Evolutionary conservation across 1,140 invertebrate species (phyloP).

Genomic region (Parapsyche elsis): DNA sequence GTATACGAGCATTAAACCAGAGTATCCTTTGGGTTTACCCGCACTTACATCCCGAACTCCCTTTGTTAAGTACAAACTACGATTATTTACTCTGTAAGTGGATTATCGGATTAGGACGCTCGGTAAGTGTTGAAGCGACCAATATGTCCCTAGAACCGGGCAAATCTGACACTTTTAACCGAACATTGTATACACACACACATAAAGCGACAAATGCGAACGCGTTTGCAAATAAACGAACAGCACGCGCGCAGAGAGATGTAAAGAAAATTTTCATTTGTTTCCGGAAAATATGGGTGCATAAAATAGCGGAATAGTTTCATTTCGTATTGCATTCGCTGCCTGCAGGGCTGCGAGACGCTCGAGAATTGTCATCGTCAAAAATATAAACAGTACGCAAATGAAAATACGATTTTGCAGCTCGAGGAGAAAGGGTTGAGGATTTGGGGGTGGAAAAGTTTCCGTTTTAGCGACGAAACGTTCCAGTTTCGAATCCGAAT

Average conservation of each 20-base stretch:
- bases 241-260: background rate
- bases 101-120: constrained; percentile 46
- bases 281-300: background rate
- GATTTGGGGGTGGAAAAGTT: background rate
- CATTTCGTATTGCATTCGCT: background rate
- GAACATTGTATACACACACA: background rate
- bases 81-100: constrained; percentile 53
- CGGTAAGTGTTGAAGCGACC: constrained; percentile 42
- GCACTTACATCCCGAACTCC: constrained; percentile 20
- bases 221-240: background rate
- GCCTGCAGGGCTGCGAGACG: background rate
- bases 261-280: background rate
- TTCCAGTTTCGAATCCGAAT: constrained; percentile 35
- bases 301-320: background rate
- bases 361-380: constrained; percentile 44
- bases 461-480: constrained; percentile 11
- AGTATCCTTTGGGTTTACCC: constrained; percentile 19
- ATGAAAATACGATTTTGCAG: constrained; percentile 46
- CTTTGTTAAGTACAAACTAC: constrained; percentile 45
- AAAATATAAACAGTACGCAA: constrained; percentile 36
- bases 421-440: background rate
- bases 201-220: background rate
- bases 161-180: background rate
- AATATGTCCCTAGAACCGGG: background rate
- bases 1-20: constrained; percentile 19